Conservation (phyloP, 2,797 vertebrate genomes). For the Choloepus didactylus region DNA sequence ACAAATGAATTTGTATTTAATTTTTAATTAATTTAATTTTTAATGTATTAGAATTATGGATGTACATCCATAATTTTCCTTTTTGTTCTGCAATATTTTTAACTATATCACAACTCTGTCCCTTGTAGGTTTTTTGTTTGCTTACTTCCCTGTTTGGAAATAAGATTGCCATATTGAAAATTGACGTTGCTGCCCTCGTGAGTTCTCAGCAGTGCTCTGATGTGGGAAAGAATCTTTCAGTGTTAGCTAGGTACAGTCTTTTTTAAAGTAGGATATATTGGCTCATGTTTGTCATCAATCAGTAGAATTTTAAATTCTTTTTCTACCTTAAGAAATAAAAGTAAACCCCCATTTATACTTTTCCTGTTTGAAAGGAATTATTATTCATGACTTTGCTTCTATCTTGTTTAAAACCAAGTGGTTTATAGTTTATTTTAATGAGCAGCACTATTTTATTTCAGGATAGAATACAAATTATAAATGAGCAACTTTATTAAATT, state of each 20-base stretch:
- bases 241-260: conserved; percentile 91
- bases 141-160: conserved; percentile 91
- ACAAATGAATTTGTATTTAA: background rate
- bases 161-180: conserved; percentile 88
- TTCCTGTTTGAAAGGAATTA: background rate
- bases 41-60: no score
- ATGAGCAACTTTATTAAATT: background rate
- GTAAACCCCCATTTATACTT: background rate
- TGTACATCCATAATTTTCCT: background rate
- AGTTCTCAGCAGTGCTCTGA: conserved; percentile 69
- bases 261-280: accelerated
- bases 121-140: conserved; percentile 90
- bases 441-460: background rate
- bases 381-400: background rate
- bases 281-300: no score
- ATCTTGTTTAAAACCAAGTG: background rate
- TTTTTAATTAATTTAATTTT: background rate
- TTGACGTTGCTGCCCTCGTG: conserved; percentile 78
- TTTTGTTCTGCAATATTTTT: background rate
- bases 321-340: background rate
- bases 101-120: conserved; percentile 39
- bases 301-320: background rate
- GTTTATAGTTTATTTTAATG: background rate
- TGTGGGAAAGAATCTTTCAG: conserved; percentile 83
- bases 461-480: background rate